Percentiles rank a stretch among this genome's conserved stretches.
Evolutionary conservation across 2,797 vertebrate species (phyloP).

Genomic region (Otolemur crassicaudatus): DNA sequence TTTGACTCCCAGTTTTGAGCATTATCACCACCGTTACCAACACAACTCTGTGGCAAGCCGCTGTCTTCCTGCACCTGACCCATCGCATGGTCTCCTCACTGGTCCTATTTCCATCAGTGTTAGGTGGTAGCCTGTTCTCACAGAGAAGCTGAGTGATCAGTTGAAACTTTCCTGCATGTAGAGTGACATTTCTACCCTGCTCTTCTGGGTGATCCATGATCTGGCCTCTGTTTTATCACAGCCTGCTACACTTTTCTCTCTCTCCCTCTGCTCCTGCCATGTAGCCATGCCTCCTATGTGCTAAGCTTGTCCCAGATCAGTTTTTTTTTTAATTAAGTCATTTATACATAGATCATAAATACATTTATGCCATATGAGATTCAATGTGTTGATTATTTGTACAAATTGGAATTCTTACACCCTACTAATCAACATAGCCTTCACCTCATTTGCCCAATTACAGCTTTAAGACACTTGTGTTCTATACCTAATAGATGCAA

Average conservation of each 20-base stretch:
- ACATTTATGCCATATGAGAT: no score
- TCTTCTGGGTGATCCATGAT: background rate
- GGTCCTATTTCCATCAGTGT: background rate
- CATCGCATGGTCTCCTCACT: background rate
- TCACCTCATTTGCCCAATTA: no score
- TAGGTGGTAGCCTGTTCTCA: background rate
- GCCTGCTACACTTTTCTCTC: background rate
- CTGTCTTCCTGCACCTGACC: accelerated
- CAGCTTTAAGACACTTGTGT: no score
- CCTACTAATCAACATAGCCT: no score
- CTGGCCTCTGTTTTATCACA: no score
- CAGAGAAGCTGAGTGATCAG: background rate
- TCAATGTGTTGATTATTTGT: no score
- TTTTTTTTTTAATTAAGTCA: no score
- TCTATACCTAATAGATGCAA: no score
- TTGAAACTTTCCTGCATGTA: background rate
- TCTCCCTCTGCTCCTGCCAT: background rate
- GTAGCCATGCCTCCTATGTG: background rate
- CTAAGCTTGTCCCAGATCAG: background rate
- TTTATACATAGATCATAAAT: no score
- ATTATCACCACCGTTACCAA: accelerated
- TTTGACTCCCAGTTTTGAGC: background rate
- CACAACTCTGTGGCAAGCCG: background rate
- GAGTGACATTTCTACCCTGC: background rate
- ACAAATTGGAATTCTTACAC: no score